phyloP scores from a whole-genome alignment of 2,113 vertebrate species.

The Dolichallabes microphthalmus region DNA sequence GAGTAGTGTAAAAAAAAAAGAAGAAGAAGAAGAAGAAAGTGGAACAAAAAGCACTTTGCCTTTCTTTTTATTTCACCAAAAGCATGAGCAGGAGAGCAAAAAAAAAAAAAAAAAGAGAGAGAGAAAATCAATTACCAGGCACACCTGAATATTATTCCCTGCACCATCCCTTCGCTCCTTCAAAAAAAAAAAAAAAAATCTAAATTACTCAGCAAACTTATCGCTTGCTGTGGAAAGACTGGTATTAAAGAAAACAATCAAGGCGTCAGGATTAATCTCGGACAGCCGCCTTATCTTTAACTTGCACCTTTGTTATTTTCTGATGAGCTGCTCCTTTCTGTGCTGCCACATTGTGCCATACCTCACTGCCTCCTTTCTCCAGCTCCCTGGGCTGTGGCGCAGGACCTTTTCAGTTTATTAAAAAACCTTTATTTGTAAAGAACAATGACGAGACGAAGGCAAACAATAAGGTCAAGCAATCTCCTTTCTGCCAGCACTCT shows the following conservation, averaged over 20 bases:
- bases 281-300: conserved; percentile 99
- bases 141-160: conserved; percentile 99
- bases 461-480: conserved; percentile 99
- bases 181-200: conserved; percentile 71
- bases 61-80: conserved; percentile 81
- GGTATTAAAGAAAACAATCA: conserved; percentile 99
- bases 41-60: conserved; percentile 78
- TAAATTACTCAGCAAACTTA: conserved; percentile 99
- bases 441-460: conserved; percentile 94
- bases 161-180: conserved; percentile 71
- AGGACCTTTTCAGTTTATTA: conserved; percentile 99
- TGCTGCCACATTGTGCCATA: conserved; percentile 94
- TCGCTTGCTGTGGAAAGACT: conserved; percentile 98
- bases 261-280: conserved; percentile 99
- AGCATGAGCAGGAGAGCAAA: conserved; percentile 58
- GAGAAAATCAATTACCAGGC: conserved; percentile 97
- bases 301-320: conserved; percentile 99
- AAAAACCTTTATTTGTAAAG: conserved; percentile 99
- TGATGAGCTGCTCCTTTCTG: conserved; percentile 96
- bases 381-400: conserved; percentile 88
- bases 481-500: conserved; percentile 96
- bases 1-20: conserved; percentile 12
- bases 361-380: conserved; percentile 99
- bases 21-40: conserved; percentile 65
- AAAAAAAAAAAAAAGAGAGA: conserved; percentile 66